Evolutionary conservation across 2,888 invertebrate genomes (phyloP), one percentile per base, ranked within the genome.

Genomic region (Folsomia candida): DNA sequence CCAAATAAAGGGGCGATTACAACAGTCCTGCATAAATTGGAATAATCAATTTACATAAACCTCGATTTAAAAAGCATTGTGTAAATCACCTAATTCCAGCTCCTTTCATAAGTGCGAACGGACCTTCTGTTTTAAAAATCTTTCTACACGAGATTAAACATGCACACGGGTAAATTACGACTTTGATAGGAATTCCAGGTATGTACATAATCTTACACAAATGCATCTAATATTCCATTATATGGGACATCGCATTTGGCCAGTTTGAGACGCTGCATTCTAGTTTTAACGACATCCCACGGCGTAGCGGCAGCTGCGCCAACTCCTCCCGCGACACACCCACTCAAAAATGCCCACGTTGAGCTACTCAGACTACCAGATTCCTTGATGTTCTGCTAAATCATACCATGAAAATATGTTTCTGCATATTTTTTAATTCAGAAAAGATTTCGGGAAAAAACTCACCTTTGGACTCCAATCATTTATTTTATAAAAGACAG

Each of bases 61-160:
- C n/a, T n/a, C n/a, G n/a, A n/a, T n/a, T n/a, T n/a, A n/a, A n/a
- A n/a, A n/a, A n/a, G n/a, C 47, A 47, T 47, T 47, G 47, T 47
- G 18, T 18, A 18, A 28, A 11, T 37, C 20, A 26, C 29, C 62
- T 20, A 9, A 64, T 64, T 20, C 47, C 63, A 20, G 63, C 63
- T 37, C 63, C 63, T 22, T 25, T 37, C 63, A 64, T 37, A 20
- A 64, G 22, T 18, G 63, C 63, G 24, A 64, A 9, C 20, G 51
- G 51, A 11, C 63, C 63, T 64, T 64, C 63, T 4, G 20, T 20
- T 64, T 25, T 64, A 47, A n/a, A 18, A 11, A 64, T 64, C 22
- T 64, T 64, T 24, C 63, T 64, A n/a, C 54, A 54, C 6, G 47
- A 54, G n/a, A 54, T 20, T 54, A 14, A 6, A 14, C 54, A 37